Evolutionary conservation across 2,797 vertebrate genomes (phyloP).

Genomic region (Muraenolepis orangiensis): DNA sequence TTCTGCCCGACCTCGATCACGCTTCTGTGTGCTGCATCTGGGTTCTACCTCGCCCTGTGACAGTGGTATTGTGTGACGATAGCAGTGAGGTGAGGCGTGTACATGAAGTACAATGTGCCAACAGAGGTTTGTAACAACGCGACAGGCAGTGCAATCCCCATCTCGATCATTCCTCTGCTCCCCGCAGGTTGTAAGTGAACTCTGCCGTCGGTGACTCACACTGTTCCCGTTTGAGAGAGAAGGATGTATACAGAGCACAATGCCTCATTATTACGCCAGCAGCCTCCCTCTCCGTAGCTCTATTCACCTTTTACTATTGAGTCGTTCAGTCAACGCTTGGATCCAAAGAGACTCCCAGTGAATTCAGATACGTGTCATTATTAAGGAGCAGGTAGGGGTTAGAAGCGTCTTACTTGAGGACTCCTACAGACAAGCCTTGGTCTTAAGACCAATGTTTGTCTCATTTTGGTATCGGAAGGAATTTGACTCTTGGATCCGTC

Average conservation of each 20-base stretch:
- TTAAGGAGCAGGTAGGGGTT: neutral
- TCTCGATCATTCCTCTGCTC: neutral
- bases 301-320: neutral
- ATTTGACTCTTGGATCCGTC: too few species aligned
- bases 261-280: too few species aligned
- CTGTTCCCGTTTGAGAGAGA: neutral
- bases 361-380: neutral
- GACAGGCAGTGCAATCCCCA: neutral
- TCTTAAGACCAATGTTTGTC: too few species aligned
- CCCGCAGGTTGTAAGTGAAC: neutral
- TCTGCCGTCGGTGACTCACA: too few species aligned
- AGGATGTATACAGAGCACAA: neutral
- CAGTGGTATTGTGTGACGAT: too few species aligned
- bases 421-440: too few species aligned
- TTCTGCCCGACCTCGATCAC: too few species aligned
- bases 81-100: neutral
- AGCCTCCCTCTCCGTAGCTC: too few species aligned
- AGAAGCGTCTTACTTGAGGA: neutral
- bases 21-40: too few species aligned
- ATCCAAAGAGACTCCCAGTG: neutral
- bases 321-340: neutral
- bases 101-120: neutral
- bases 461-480: too few species aligned
- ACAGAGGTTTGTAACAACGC: neutral
- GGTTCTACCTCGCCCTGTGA: too few species aligned